These are phyloP conservation scores for Pantherophis alleghaniensis DNA, from an alignment of 2,797 vertebrate genomes.

Conservation along the genomic window DNA sequence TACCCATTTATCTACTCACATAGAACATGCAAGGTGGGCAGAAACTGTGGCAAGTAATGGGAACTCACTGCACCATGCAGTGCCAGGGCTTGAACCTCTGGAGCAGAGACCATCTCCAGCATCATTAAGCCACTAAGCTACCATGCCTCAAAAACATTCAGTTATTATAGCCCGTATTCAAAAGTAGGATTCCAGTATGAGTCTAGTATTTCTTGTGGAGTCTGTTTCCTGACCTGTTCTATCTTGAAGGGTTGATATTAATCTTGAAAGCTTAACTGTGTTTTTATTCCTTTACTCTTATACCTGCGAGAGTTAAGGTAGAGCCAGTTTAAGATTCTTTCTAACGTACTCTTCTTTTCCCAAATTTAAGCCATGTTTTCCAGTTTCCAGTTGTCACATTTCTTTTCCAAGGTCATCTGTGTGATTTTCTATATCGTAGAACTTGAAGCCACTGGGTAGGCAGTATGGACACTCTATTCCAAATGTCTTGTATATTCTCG, in stretches of 20 bases:
- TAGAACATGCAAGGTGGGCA: neutral
- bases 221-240: neutral
- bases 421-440: neutral
- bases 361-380: neutral
- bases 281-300: neutral
- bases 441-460: neutral
- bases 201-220: neutral
- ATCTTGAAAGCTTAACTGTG: neutral
- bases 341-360: neutral
- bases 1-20: neutral
- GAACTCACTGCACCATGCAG: neutral
- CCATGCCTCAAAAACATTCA: neutral
- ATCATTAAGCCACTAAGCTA: neutral
- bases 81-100: neutral
- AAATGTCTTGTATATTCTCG: neutral
- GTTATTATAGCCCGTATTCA: neutral
- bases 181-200: neutral
- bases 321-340: neutral
- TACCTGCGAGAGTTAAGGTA: neutral
- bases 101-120: neutral
- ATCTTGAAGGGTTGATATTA: neutral
- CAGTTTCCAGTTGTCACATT: neutral
- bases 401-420: neutral
- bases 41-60: neutral
- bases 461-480: neutral